Conservation (phyloP, 1,140 invertebrate species). For the Lepidurus packardi region DNA sequence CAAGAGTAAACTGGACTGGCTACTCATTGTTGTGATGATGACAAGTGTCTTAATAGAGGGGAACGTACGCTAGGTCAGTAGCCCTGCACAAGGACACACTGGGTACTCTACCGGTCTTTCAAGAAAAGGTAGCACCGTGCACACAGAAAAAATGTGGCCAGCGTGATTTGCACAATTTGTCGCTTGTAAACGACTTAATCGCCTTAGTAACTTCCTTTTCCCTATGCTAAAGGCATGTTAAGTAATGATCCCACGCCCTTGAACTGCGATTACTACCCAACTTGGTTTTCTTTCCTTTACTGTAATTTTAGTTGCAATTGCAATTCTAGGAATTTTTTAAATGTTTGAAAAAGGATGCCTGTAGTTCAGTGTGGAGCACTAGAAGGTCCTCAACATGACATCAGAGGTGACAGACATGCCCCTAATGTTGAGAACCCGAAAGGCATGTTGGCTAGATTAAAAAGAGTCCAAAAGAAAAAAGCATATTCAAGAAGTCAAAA, state of each 20-base stretch:
- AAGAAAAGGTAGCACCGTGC: neutral
- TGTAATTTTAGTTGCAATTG: too few relatives aligned
- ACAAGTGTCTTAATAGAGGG: neutral
- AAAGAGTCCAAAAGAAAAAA: neutral
- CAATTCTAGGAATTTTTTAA: too few relatives aligned
- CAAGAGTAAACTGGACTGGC: neutral
- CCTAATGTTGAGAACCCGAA: neutral
- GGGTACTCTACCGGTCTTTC: constrained; percentile 5
- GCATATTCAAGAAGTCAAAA: neutral
- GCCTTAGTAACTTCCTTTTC: neutral
- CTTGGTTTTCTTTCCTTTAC: too few relatives aligned
- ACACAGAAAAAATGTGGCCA: neutral
- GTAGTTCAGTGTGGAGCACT: neutral
- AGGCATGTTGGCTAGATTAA: neutral
- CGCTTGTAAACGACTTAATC: neutral
- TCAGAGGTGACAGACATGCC: neutral
- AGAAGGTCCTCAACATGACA: neutral
- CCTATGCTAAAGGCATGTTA: too few relatives aligned
- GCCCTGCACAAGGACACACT: constrained; percentile 8
- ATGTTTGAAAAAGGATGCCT: neutral
- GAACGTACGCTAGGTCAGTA: neutral
- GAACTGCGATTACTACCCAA: too few relatives aligned
- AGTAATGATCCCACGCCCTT: too few relatives aligned
- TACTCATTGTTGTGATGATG: neutral
- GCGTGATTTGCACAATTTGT: neutral